These are phyloP conservation scores for Grallaria varia DNA, from an alignment of 2,113 vertebrate genomes.

Conservation along the genomic window DNA sequence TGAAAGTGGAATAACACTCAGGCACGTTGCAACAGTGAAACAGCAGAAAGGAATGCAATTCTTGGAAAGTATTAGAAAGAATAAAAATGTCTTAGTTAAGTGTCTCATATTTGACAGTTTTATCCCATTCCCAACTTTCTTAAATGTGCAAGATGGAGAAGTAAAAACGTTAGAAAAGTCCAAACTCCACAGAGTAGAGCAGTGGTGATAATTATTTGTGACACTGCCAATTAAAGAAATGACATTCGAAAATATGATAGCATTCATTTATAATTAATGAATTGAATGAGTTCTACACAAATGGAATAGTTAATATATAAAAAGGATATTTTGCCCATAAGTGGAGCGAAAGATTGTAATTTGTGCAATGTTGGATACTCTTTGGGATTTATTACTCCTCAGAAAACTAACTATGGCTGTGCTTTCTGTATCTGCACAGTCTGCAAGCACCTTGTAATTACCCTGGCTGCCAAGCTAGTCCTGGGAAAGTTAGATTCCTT, in stretches of 20 bases:
- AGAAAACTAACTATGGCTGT: not conserved
- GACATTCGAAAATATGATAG: not conserved
- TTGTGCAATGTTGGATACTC: not conserved
- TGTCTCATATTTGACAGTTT: not conserved
- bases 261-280: not conserved
- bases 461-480: not conserved
- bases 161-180: not conserved
- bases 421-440: not conserved
- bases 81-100: not conserved
- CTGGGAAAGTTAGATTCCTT: not conserved
- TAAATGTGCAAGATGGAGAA: not conserved
- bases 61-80: not conserved
- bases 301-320: not conserved
- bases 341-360: not conserved
- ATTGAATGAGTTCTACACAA: not conserved
- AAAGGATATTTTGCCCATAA: not conserved
- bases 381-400: not conserved
- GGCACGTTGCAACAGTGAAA: not conserved
- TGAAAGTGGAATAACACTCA: not conserved
- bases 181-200: not conserved
- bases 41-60: not conserved
- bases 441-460: not conserved
- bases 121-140: not conserved
- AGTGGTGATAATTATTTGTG: not conserved
- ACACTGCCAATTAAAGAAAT: not conserved